phyloP scores from a whole-genome alignment of 2,113 vertebrate species.

The Hemicordylus capensis region DNA sequence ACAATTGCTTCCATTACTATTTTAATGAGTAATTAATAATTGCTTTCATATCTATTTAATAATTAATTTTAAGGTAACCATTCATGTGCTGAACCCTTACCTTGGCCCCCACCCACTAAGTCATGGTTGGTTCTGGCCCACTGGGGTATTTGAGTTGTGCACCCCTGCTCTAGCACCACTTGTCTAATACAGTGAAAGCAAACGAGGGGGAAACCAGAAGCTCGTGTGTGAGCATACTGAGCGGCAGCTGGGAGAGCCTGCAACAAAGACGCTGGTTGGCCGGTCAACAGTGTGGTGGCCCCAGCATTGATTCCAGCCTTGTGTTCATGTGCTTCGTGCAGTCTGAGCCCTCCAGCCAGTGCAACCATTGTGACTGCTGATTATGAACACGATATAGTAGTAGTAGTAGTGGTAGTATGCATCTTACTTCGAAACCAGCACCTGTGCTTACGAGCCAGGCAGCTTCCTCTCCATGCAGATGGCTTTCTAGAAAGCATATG shows the following conservation, averaged over 20 bases:
- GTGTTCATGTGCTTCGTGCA: slow-evolving; percentile 17
- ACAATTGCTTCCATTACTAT: too few relatives aligned
- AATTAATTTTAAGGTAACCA: too few relatives aligned
- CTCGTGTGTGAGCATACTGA: slow-evolving; percentile 54
- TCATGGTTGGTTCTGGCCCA: too few relatives aligned
- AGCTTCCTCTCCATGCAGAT: slow-evolving; percentile 52
- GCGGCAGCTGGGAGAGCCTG: slow-evolving; percentile 61
- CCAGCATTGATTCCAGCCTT: background rate
- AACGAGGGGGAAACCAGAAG: slow-evolving; percentile 64
- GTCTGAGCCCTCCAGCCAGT: background rate
- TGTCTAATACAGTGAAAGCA: slow-evolving; percentile 69
- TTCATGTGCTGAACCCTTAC: too few relatives aligned
- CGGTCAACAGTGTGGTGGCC: slow-evolving; percentile 38
- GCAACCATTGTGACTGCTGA: slow-evolving; percentile 15
- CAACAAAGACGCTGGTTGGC: slow-evolving; percentile 56
- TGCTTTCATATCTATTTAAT: too few relatives aligned
- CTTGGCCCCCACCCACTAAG: too few relatives aligned
- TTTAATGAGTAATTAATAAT: too few relatives aligned
- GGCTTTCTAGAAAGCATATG: slow-evolving; percentile 42
- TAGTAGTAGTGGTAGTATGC: too few relatives aligned
- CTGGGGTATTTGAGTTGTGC: too few relatives aligned
- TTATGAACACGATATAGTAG: rapidly evolving
- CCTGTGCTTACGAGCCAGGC: background rate
- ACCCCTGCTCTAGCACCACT: too few relatives aligned
- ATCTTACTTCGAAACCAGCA: background rate